Base-by-base conservation (phyloP, 2,888 invertebrate genomes). In the Drosophila kanekoi region DNA sequence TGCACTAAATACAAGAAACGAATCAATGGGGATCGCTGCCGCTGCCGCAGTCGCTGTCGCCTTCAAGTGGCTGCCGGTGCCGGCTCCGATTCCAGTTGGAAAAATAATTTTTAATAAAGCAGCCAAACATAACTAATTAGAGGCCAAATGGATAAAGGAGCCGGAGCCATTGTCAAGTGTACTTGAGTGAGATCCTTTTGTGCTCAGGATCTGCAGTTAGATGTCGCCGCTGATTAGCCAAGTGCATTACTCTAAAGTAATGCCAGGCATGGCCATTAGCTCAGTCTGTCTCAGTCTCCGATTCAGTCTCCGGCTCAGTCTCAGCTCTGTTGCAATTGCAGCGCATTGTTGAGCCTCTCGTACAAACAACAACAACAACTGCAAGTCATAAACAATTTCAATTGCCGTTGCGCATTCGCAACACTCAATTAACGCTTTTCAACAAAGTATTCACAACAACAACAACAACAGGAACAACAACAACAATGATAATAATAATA, bases 381-480 rank as follows among this genome's bases (percentile, higher is more conserved):
- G 82, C 85, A 85, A 86, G 85, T 87, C 85, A 86, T 86, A 86
- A 87, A 82, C 87, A 82, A 85, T 87, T 79, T 82, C 85, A 87
- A 87, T 80, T 87, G 84, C 87, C 76, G 82, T 77, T 82, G 87
- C 82, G 79, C 87, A 86, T 87, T 86, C 82, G 85, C 85, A 87
- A 87, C 85, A 86, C 87, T 87, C 85, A 87, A 86, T 86, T 86
- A 86, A 85, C 85, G 85, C 85, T 85, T 87, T 85, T 85, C 87
- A 86, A 84, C 87, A 81, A 81, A 73, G 79, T 77, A 77, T 72
- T 70, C 62, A 41, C 70, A 67, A 41, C 68, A 68, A 57, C 76
- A 66, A 53, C 57, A 64, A 16, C n/a, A n/a, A n/a, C n/a, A n/a
- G n/a, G n/a, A n/a, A n/a, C n/a, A n/a, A n/a, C 40, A 52, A 48